Base-by-base conservation (phyloP, 35 echinoderm and acorn worm genomes). In the Acanthaster planci region DNA sequence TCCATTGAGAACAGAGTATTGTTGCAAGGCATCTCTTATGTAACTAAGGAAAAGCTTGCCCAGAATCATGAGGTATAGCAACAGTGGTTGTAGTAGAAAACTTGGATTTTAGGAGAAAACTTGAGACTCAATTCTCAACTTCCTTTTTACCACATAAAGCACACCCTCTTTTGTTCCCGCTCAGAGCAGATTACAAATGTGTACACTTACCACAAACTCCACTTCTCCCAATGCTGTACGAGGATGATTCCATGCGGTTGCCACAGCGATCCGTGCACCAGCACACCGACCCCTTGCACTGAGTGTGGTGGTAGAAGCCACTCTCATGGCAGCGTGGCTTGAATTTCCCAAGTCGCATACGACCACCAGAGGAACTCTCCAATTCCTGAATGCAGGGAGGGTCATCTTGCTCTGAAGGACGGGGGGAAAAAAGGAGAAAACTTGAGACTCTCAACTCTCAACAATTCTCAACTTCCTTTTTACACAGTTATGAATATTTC, bases 231-330 rank as follows among this genome's bases (percentile, higher is more conserved):
- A 80, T 51, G 79, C 51, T 9, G 31, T 87, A 76, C 55, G 52
- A 42, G 5, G 88, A 77, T n/a, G 51, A 58, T 10, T 16, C n/a
- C 5, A 90, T 23, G 7, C 40, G 44, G 34, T 83, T 90, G 6
- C 88, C 88, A 60, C 88, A 90, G 16, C 81, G 58, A 55, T 90
- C 81, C 9, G 80, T 82, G 77, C 88, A 90, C 67, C 80, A 90
- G 47, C 88, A 90, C 2, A 21, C 31, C 0, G 19, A 40, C 36
- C 80, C 88, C 15, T 17, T 37, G 51, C 88, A 90, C 36, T 90
- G 88, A 1, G 80, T 83, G 81, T 76, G 53, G 37, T 84, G 38
- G 68, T 77, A 90, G 80, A 77, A 90, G 5, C 88, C 88, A 37
- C 84, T 72, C 32, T 39, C 40, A 8, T 77, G 23, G 38, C 86